phyloP scores from a whole-genome alignment of 2,888 invertebrate species.

The Synanthedon andrenaeformis region DNA sequence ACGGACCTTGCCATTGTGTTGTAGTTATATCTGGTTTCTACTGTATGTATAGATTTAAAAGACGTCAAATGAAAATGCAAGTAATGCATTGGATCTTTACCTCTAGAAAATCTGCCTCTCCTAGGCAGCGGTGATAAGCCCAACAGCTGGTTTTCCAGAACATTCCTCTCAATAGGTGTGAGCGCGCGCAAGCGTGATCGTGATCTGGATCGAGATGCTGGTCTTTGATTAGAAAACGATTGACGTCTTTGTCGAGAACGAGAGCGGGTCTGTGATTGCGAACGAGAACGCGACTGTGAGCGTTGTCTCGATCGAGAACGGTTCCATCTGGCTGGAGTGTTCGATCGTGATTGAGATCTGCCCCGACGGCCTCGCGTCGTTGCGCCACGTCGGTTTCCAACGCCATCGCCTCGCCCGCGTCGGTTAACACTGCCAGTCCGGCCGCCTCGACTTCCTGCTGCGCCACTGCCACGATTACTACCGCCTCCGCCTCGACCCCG shows the following conservation, averaged over 20 bases:
- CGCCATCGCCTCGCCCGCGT: constrained; percentile 12
- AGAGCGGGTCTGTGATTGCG: constrained; percentile 22
- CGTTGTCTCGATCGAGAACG: constrained; percentile 29
- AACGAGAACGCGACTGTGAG: constrained; percentile 27
- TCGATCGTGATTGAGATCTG: constrained; percentile 25
- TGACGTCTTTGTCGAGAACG: constrained; percentile 22
- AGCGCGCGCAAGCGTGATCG: constrained; percentile 42
- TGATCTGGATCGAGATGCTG: constrained; percentile 45
- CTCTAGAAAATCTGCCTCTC: constrained; percentile 31
- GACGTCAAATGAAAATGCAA: too few species aligned
- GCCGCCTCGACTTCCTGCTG: constrained; percentile 15
- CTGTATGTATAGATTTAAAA: too few species aligned
- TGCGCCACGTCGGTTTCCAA: constrained; percentile 20
- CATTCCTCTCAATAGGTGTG: constrained; percentile 55
- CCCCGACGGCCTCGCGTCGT: constrained; percentile 21
- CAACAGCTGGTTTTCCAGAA: constrained; percentile 32
- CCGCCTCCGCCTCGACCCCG: constrained; percentile 24
- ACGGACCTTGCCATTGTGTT: too few species aligned
- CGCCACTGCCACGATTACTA: constrained; percentile 21
- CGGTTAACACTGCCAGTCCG: constrained; percentile 12
- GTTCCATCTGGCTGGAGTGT: constrained; percentile 22
- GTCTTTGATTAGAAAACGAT: constrained; percentile 37
- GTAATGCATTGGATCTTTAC: constrained; percentile 6
- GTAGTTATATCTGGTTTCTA: too few species aligned
- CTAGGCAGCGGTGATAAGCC: constrained; percentile 38